These are phyloP conservation scores for Cenopis cana DNA, from an alignment of 2,888 invertebrate species.

Conservation along the genomic window DNA sequence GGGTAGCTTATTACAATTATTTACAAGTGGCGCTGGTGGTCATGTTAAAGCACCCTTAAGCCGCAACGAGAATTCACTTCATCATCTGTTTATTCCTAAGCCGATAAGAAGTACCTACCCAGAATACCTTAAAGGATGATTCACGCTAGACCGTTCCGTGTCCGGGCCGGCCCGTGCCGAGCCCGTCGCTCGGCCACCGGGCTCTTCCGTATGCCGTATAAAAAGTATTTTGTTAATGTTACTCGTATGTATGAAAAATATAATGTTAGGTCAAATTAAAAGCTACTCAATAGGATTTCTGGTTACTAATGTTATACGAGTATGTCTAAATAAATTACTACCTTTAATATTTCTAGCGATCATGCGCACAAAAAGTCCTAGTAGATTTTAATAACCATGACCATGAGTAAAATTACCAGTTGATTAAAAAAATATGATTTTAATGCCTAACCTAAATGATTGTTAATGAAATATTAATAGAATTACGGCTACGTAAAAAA, in stretches of 20 bases:
- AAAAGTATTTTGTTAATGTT: too few species aligned
- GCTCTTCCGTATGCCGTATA: too few species aligned
- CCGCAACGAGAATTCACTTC: too few species aligned
- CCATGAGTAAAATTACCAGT: background rate
- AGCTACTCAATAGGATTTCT: background rate
- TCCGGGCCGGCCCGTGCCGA: too few species aligned
- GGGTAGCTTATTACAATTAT: too few species aligned
- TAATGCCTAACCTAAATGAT: too few species aligned
- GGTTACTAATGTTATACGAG: background rate
- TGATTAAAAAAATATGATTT: background rate
- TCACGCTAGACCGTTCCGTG: too few species aligned
- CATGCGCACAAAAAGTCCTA: background rate
- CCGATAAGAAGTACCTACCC: background rate
- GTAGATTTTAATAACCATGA: background rate
- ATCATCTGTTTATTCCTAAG: background rate
- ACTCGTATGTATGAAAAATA: background rate
- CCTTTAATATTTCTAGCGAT: background rate
- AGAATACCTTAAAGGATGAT: too few species aligned
- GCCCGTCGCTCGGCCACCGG: too few species aligned
- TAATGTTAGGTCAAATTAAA: background rate
- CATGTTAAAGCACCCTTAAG: too few species aligned
- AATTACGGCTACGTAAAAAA: background rate
- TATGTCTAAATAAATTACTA: background rate
- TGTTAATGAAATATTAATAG: background rate
- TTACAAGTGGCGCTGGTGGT: too few species aligned